A percentile compares a stretch with the other conserved stretches of the same genome.
Conservation (phyloP, 2,888 invertebrate species). For the Eupithecia insigniata region DNA sequence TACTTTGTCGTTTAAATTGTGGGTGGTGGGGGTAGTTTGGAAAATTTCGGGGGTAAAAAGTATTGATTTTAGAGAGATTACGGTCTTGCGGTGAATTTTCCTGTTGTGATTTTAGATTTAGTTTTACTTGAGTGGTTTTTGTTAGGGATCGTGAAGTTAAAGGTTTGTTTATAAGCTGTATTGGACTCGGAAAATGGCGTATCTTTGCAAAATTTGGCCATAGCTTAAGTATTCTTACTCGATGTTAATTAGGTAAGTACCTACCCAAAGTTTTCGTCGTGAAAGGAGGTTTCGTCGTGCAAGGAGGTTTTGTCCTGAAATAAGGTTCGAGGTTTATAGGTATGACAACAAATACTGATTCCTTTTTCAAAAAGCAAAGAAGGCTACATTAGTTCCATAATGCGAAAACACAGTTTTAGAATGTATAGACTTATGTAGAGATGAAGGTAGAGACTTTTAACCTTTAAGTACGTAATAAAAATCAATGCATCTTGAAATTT, state of each 20-base stretch:
- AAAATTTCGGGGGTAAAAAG: slow-evolving; percentile 79
- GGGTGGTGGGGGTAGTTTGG: slow-evolving; percentile 66
- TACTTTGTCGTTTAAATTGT: slow-evolving; percentile 83
- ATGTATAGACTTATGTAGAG: no score
- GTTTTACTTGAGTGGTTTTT: slow-evolving; percentile 5
- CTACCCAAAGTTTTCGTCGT: background rate
- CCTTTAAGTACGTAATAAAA: no score
- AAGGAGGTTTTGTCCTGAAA: background rate
- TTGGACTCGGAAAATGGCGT: background rate
- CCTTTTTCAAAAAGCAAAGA: no score
- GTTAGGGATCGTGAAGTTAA: background rate
- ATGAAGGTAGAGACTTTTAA: no score
- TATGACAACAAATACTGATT: no score
- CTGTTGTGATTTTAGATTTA: slow-evolving; percentile 44
- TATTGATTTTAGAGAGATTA: slow-evolving; percentile 81
- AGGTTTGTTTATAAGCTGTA: background rate
- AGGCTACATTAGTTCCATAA: no score
- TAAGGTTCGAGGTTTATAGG: background rate
- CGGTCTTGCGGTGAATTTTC: slow-evolving; percentile 55
- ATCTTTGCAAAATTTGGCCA: background rate
- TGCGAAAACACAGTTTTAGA: no score
- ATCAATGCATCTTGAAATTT: no score
- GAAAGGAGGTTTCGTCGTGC: background rate
- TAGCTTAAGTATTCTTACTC: background rate
- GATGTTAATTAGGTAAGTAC: background rate